These are phyloP conservation scores for Philaenus spumarius DNA, from an alignment of 1,140 invertebrate species.

Conservation along the genomic window DNA sequence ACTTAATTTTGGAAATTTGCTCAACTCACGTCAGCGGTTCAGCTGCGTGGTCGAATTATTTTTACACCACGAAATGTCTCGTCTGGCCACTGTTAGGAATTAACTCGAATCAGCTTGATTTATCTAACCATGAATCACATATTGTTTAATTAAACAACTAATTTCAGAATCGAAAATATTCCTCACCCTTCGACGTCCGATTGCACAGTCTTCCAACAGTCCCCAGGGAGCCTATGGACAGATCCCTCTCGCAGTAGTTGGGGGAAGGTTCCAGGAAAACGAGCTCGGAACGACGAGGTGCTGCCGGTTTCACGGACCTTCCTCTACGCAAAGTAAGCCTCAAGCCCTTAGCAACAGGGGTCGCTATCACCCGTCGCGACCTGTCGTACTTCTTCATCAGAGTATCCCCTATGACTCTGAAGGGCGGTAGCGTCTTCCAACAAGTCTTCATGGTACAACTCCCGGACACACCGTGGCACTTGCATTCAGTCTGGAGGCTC, in stretches of 20 bases:
- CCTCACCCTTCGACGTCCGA: constrained; percentile 64
- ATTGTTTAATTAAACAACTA: no score
- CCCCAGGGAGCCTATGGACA: constrained; percentile 67
- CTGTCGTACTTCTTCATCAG: constrained; percentile 77
- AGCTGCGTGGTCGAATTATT: no score
- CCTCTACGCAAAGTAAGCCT: not conserved
- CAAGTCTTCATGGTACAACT: constrained; percentile 92
- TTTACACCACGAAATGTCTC: no score
- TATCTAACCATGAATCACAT: no score
- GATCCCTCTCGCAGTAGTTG: constrained; percentile 81
- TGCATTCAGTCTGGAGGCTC: constrained; percentile 77
- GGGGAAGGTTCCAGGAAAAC: constrained; percentile 87
- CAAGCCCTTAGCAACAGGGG: constrained; percentile 35
- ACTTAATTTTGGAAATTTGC: no score
- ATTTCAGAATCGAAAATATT: not conserved
- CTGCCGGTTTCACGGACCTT: not conserved
- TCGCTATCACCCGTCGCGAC: constrained; percentile 62
- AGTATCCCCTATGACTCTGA: constrained; percentile 73
- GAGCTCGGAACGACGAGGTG: constrained; percentile 76
- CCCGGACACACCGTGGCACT: constrained; percentile 94
- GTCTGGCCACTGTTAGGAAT: no score
- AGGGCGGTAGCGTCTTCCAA: constrained; percentile 83
- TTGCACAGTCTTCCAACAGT: constrained; percentile 82
- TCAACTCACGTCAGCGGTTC: no score
- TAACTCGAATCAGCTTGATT: no score